Conservation (phyloP, 2,888 invertebrate species). For the Volucella inflata region DNA sequence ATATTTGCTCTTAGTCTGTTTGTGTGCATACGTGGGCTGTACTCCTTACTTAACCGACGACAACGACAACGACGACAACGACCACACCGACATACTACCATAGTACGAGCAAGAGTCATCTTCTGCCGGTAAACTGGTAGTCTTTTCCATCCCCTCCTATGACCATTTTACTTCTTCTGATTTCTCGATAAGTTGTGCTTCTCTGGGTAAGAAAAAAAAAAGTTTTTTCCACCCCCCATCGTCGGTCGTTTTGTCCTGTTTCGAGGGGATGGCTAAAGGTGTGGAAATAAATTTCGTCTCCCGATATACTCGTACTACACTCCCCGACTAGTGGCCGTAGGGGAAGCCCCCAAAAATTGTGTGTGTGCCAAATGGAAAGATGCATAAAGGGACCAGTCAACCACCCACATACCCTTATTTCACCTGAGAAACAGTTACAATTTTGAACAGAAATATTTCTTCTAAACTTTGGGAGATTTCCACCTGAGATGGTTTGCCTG, state of each 20-base stretch:
- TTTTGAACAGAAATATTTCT: slow-evolving; percentile 53
- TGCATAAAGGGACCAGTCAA: slow-evolving; percentile 50
- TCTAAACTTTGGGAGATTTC: slow-evolving; percentile 1
- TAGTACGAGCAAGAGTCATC: slow-evolving; percentile 42
- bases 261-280: slow-evolving; percentile 8
- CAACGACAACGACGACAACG: slow-evolving; percentile 43
- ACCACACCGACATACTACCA: slow-evolving; percentile 31
- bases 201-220: slow-evolving; percentile 17
- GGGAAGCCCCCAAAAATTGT: slow-evolving; percentile 39
- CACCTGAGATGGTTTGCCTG: no score
- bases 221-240: slow-evolving; percentile 14
- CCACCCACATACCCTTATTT: slow-evolving; percentile 16
- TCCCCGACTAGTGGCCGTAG: slow-evolving; percentile 30
- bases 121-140: background rate
- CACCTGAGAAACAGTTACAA: slow-evolving; percentile 55
- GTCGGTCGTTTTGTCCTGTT: background rate
- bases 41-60: slow-evolving; percentile 40
- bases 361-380: slow-evolving; percentile 17
- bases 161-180: slow-evolving; percentile 71
- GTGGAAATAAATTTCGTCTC: slow-evolving; percentile 66
- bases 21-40: slow-evolving; percentile 21
- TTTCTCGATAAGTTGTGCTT: slow-evolving; percentile 71
- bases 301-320: background rate
- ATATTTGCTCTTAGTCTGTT: background rate
- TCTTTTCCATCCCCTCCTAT: slow-evolving; percentile 13